Evolutionary conservation across 2,113 vertebrate genomes (phyloP), one percentile per base, ranked within the genome.

Genomic region (Oceanodroma tethys): DNA sequence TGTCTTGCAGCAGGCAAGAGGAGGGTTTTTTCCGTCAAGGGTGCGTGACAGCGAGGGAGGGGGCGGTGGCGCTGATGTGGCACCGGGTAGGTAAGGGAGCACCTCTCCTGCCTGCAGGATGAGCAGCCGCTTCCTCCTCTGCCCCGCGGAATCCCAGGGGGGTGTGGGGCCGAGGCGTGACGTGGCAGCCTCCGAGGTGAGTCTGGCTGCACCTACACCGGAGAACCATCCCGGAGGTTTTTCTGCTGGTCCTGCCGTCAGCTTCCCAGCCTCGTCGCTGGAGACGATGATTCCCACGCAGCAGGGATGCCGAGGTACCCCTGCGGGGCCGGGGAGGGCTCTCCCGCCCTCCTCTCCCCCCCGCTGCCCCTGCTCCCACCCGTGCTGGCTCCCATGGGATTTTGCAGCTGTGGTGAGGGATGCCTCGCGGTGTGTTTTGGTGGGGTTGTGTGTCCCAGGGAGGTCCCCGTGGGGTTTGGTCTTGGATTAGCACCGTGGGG

Each of bases 141-240:
- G 79, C 65, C 38, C 63, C 15, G 72, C 91, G 96, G 72, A 79
- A 4, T 6, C 75, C 75, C 87, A 23, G 59, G 32, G 42, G 13
- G 48, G 68, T 66, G 93, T 9, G 76, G 80, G 90, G 78, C 67
- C 7, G 15, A 40, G 73, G 11, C 21, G 9, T 97, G 97, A 97
- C 96, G 97, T 97, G 97, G 97, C 97, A 90, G 42, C 83, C 55
- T 25, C 70, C 5, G 86, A 90, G 81, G 96, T 92, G 85, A 93
- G 73, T 3, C 66, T 8, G 67, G 48, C 70, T 88, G 65, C 52
- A 75, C 87, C 89, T 34, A 30, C 70, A 4, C n/a, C 7, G 2
- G 4, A 22, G 75, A 75, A 1, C 19, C 75, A 6, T 19, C 84
- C 63, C 7, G 58, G 58, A 27, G 90, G 38, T 22, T 36, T 32